Conservation (phyloP, 1,140 invertebrate species). For the Octopus bimaculoides region DNA sequence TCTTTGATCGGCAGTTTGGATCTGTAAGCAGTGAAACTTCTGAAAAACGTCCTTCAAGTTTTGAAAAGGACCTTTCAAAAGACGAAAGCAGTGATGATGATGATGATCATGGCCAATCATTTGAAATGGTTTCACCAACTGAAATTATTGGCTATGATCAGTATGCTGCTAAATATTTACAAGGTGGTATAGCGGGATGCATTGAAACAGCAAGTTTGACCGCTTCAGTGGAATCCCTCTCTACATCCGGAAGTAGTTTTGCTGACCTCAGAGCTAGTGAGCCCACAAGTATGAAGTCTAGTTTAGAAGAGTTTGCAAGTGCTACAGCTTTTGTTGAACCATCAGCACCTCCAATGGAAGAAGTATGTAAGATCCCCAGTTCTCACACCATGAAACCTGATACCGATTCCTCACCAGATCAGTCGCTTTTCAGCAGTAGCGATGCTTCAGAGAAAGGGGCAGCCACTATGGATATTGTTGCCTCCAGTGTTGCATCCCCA, state of each 20-base stretch:
- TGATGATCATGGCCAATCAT: slow-evolving; percentile 49
- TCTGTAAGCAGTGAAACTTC: not conserved
- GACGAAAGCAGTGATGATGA: slow-evolving; percentile 24
- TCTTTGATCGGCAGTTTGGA: not conserved
- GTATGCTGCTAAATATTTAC: slow-evolving; percentile 25
- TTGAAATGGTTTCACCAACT: slow-evolving; percentile 55
- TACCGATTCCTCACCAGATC: slow-evolving; percentile 42
- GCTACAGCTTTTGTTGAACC: slow-evolving; percentile 18
- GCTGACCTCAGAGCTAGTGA: slow-evolving; percentile 21
- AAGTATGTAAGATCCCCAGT: not conserved
- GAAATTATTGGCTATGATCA: slow-evolving; percentile 47
- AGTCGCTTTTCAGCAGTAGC: slow-evolving; percentile 44
- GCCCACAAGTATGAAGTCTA: not conserved
- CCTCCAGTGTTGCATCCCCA: not conserved
- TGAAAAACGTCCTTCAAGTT: not conserved
- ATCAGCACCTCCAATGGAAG: slow-evolving; percentile 25
- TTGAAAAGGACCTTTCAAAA: slow-evolving; percentile 5
- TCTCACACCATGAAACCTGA: slow-evolving; percentile 21
- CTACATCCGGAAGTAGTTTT: slow-evolving; percentile 31
- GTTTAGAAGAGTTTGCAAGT: not conserved
- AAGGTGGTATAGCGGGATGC: slow-evolving; percentile 24
- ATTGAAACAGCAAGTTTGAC: slow-evolving; percentile 20
- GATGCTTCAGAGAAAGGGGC: slow-evolving; percentile 42
- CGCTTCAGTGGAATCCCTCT: slow-evolving; percentile 20
- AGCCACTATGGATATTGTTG: slow-evolving; percentile 21